phyloP scores from a whole-genome alignment of 37 sponge, comb jelly and placozoan species.

The Eunapius fragilis region DNA sequence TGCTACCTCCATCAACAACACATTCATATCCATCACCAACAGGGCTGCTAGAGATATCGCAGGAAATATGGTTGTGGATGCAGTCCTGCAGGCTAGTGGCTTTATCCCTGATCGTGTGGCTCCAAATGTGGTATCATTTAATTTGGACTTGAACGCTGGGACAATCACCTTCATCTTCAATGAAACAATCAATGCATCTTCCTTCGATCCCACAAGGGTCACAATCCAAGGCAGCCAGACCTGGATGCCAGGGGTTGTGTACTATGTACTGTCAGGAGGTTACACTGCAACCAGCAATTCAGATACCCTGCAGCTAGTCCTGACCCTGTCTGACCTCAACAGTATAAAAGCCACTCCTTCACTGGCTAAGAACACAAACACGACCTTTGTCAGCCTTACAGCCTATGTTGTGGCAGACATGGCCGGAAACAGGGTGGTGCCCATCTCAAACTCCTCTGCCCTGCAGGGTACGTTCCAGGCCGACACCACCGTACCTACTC shows the following conservation, averaged over 20 bases:
- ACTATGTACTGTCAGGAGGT: constrained; percentile 47
- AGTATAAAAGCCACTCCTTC: constrained; percentile 42
- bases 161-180: constrained; percentile 62
- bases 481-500: constrained; percentile 68
- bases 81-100: constrained; percentile 20
- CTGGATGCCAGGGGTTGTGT: neutral
- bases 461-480: constrained; percentile 22
- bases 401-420: constrained; percentile 56
- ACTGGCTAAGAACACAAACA: constrained; percentile 48
- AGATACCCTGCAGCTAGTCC: constrained; percentile 35
- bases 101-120: constrained; percentile 56
- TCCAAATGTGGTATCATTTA: constrained; percentile 61
- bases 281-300: constrained; percentile 3
- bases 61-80: constrained; percentile 45
- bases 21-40: constrained; percentile 51
- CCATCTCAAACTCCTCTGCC: constrained; percentile 46
- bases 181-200: constrained; percentile 72
- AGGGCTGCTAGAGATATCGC: constrained; percentile 47
- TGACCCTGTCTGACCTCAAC: constrained; percentile 60
- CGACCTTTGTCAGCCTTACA: constrained; percentile 73
- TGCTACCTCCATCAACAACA: constrained; percentile 67
- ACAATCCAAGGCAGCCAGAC: constrained; percentile 54
- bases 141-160: constrained; percentile 69
- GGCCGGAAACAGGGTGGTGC: constrained; percentile 54
- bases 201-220: constrained; percentile 48